These are phyloP conservation scores for Centropristis striata DNA, from an alignment of 2,113 vertebrate species.

Conservation along the genomic window DNA sequence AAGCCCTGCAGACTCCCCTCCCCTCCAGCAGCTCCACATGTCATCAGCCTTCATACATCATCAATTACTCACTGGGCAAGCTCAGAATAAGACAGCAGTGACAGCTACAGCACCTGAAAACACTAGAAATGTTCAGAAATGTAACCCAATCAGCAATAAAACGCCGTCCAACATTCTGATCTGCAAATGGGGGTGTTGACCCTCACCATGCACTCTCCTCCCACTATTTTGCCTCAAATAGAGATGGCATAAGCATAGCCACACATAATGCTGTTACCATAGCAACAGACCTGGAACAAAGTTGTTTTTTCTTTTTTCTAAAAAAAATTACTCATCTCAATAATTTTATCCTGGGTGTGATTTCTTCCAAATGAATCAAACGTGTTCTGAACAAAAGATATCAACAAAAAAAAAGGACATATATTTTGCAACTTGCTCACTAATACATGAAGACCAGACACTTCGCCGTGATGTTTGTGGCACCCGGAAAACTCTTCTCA, in stretches of 20 bases:
- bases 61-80: conserved; percentile 45
- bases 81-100: conserved; percentile 39
- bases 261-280: conserved; percentile 68
- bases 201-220: conserved; percentile 70
- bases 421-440: conserved; percentile 1
- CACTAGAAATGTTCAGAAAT: conserved; percentile 18
- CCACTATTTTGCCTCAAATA: conserved; percentile 77
- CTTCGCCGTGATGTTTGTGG: conserved; percentile 16
- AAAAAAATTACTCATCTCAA: conserved; percentile 72
- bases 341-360: conserved; percentile 52
- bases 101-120: conserved; percentile 19
- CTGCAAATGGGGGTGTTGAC: conserved; percentile 71
- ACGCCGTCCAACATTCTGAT: conserved; percentile 30
- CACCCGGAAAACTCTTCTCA: conserved; percentile 40
- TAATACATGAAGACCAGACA: neutral
- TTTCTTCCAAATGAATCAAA: conserved; percentile 50
- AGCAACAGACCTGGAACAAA: conserved; percentile 74
- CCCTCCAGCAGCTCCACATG: conserved; percentile 15
- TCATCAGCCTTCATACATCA: conserved; percentile 20
- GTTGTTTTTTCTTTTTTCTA: conserved; percentile 26
- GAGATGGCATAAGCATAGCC: conserved; percentile 52
- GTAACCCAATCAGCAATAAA: conserved; percentile 41
- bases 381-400: neutral
- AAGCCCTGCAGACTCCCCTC: conserved; percentile 8
- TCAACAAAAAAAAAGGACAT: neutral